Conservation (phyloP, 2,888 invertebrate genomes). For the Andrena flavipes region DNA sequence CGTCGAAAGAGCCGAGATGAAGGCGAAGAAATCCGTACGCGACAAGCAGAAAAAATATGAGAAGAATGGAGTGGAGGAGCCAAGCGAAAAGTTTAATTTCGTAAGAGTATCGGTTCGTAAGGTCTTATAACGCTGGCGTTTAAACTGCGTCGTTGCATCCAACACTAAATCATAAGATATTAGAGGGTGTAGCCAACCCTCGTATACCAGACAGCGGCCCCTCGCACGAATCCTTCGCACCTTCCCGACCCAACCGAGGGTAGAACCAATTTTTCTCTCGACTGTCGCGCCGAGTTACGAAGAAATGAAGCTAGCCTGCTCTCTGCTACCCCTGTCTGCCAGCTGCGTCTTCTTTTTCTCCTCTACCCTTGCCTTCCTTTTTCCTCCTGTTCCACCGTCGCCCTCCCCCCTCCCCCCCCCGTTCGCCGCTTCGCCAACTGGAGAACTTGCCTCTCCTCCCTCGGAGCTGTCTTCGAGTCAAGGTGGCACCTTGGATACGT, state of each 20-base stretch:
- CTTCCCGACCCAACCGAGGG: conserved; percentile 65
- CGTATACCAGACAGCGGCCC: conserved; percentile 49
- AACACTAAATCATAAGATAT: conserved; percentile 84
- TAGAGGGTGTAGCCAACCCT: conserved; percentile 74
- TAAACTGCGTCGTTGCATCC: conserved; percentile 79
- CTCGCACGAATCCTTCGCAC: conserved; percentile 66
- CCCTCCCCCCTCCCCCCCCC: too few species aligned
- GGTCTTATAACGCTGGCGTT: conserved; percentile 71
- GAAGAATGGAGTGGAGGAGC: conserved; percentile 44
- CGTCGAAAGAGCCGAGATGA: background rate
- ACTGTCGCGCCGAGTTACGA: conserved; percentile 82
- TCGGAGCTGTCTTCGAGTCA: conserved; percentile 33
- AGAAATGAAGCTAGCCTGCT: conserved; percentile 76
- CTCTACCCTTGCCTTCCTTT: conserved; percentile 14
- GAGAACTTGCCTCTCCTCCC: background rate
- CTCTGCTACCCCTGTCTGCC: conserved; percentile 63
- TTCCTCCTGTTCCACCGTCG: conserved; percentile 1
- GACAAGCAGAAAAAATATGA: conserved; percentile 43
- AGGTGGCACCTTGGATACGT: conserved; percentile 44
- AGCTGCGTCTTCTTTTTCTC: conserved; percentile 48
- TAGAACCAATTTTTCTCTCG: conserved; percentile 82
- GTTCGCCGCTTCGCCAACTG: too few species aligned
- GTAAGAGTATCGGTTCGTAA: conserved; percentile 69
- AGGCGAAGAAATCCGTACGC: background rate
- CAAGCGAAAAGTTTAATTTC: conserved; percentile 80